Percentiles rank a stretch among this genome's conserved stretches.
phyloP scores from a whole-genome alignment of 2,888 invertebrate genomes.

The Xestia c-nigrum region DNA sequence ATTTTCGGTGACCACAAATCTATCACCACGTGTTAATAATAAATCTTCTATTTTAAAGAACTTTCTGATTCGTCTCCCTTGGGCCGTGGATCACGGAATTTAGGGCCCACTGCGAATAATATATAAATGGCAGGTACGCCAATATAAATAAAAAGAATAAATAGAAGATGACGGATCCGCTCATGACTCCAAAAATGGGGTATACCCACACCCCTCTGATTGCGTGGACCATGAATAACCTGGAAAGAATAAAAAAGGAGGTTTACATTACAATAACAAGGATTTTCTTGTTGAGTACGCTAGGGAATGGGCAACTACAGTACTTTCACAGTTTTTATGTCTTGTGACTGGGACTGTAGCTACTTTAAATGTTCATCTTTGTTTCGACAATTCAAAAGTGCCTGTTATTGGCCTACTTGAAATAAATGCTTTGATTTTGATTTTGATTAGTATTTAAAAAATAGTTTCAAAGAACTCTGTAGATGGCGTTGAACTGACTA shows the following conservation, averaged over 20 bases:
- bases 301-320: too few relatives aligned
- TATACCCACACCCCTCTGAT: slow-evolving; percentile 61
- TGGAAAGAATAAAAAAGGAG: slow-evolving; percentile 33
- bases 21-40: neutral
- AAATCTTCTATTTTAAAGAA: neutral
- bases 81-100: slow-evolving; percentile 42
- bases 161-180: slow-evolving; percentile 40
- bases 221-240: slow-evolving; percentile 51
- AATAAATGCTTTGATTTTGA: too few relatives aligned
- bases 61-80: neutral
- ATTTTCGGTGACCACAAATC: too few relatives aligned
- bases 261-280: neutral
- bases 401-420: too few relatives aligned
- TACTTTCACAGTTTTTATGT: too few relatives aligned
- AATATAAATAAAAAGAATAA: slow-evolving; percentile 16
- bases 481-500: too few relatives aligned
- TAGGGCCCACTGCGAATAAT: slow-evolving; percentile 55
- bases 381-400: too few relatives aligned
- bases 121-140: slow-evolving; percentile 7
- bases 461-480: too few relatives aligned
- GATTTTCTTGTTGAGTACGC: too few relatives aligned
- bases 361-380: too few relatives aligned
- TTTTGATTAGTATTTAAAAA: too few relatives aligned
- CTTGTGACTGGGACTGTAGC: too few relatives aligned
- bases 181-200: slow-evolving; percentile 55